Conservation (phyloP, 2,888 invertebrate species). For the Pseudeuparius sepicola region DNA sequence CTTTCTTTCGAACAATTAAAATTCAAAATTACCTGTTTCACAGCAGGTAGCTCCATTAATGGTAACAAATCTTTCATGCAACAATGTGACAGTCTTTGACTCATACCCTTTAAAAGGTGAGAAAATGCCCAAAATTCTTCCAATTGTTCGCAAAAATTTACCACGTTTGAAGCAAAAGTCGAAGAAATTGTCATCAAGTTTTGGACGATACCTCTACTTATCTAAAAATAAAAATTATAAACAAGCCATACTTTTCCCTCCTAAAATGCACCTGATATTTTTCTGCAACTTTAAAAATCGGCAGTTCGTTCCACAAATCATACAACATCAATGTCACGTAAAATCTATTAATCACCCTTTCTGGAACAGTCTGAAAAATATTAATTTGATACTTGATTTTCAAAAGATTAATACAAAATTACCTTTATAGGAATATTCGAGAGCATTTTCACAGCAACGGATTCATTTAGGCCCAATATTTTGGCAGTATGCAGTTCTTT, state of each 20-base stretch:
- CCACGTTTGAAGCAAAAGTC: conserved; percentile 65
- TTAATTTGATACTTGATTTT: conserved; percentile 13
- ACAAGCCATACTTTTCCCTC: too few species aligned
- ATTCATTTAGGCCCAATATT: conserved; percentile 69
- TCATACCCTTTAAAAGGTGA: conserved; percentile 64
- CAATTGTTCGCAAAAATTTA: conserved; percentile 69
- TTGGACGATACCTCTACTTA: conserved; percentile 74
- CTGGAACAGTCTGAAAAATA: conserved; percentile 46
- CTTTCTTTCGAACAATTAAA: too few species aligned
- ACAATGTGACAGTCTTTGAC: conserved; percentile 67
- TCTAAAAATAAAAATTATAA: conserved; percentile 22
- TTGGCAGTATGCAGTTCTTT: conserved; percentile 61
- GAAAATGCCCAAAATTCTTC: conserved; percentile 74
- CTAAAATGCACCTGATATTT: conserved; percentile 56
- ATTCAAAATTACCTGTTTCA: conserved; percentile 65
- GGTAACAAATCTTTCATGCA: conserved; percentile 69
- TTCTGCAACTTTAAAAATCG: conserved; percentile 57
- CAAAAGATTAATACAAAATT: conserved; percentile 13
- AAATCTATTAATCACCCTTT: conserved; percentile 61
- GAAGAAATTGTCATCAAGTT: conserved; percentile 60
- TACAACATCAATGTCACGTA: conserved; percentile 78
- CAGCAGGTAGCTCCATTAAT: conserved; percentile 80
- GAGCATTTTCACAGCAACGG: conserved; percentile 55
- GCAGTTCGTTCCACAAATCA: conserved; percentile 61
- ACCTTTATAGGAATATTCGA: conserved; percentile 57